Base-by-base conservation (phyloP, 2,888 invertebrate species). In the Thalpophila matura region DNA sequence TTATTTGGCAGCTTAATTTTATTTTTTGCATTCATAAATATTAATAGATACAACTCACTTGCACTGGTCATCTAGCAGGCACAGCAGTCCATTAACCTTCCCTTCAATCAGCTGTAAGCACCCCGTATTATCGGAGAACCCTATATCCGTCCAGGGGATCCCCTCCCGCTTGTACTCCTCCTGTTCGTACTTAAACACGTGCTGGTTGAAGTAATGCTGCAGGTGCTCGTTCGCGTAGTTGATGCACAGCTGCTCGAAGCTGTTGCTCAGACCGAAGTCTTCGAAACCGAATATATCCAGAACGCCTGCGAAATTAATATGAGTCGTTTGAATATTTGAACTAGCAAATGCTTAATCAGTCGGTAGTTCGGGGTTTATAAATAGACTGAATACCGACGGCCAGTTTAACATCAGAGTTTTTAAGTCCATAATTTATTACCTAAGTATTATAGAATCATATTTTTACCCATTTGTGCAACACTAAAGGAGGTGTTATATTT, bases 221-320 rank as follows among this genome's bases (percentile, higher is more conserved):
- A 99, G 96, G 91, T 99, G 99, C 91, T 99, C 99, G 91, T 99
- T 99, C 16, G 99, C 99, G 91, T 98, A 99, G 95, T 99, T 99
- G 82, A 99, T 99, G 92, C 99, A 99, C 79, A 99, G 96, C 93
- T 99, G 99, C 91, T 99, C 99, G 91, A 99, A 99, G 90, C 98
- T 99, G 92, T 98, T 98, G 91, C 96, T 97, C 59, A 97, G 96
- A 63, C 97, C 98, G 88, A 99, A 99, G 93, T 99, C 99, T 91
- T 99, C 99, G 93, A 99, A 99, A 22, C 99, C 99, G 93, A 99
- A 99, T 86, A 99, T 99, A 91, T 99, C 99, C 77, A 99, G 95
- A 59, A 99, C 99, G 67, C 99, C 98, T 94, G 84, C 0, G 81
- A 80, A 27, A 3, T 7, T 5, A 2, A 14, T 9, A 16, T n/a